Evolutionary conservation across 1,140 invertebrate genomes (phyloP), one percentile per base, ranked within the genome.

Genomic region (Trichonephila clavata): DNA sequence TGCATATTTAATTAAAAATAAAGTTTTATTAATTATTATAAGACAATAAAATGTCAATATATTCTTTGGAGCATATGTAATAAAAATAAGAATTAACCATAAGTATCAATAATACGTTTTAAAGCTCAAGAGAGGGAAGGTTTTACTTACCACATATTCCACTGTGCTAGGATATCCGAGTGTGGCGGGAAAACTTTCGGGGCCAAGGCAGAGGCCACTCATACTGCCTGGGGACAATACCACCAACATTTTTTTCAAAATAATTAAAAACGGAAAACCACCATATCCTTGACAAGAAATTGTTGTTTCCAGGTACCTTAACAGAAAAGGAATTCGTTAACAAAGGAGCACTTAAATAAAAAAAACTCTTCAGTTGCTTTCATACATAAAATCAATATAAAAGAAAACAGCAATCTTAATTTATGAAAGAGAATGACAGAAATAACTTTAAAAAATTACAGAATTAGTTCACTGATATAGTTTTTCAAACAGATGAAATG

Each of bases 231-330:
- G 98, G 98, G 91, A 98, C 96, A 88, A 97, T 97, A 68, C 97
- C 98, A 94, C 97, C 97, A 39, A 98, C 97, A 96, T 98, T 98
- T 94, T 97, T 97, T 96, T 98, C 98, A 96, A 98, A 98, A 96
- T 98, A 98, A 95, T 96, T 96, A 95, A 98, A 98, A 94, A 98
- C 95, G 94, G 96, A 96, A 96, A 97, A 98, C 98, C 98, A 98
- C 98, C 98, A 98, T 94, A 97, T 96, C 86, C 97, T 96, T 91
- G 97, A 96, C 94, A 98, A 96, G 96, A 97, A 97, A 95, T 97
- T 98, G 95, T 97, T 97, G 94, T 96, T 96, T 94, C 96, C 96
- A 94, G 96, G 95, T 96, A 96, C 96, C 96, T 98, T 96, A 68
- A 96, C 94, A 83, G 27, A 94, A 89, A 86, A 63, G 87, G 8